A percentile compares a stretch with the other conserved stretches of the same genome.
Evolutionary conservation across 2,888 invertebrate species (phyloP).

Genomic region (Mesorhabditis sp.): DNA sequence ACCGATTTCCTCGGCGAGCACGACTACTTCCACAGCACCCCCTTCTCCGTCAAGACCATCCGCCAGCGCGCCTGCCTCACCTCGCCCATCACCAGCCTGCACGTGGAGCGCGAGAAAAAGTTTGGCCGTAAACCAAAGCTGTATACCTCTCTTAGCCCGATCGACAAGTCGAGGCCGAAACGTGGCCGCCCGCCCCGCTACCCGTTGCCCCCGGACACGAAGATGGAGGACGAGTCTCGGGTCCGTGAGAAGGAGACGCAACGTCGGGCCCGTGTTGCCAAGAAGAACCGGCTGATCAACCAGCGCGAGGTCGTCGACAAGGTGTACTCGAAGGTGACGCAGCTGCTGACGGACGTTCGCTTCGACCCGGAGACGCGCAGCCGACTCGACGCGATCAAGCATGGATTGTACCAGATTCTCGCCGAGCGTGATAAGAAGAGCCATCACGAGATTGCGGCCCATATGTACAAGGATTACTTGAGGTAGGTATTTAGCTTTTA

Average conservation of each 20-base stretch:
- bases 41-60: background rate
- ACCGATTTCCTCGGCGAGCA: background rate
- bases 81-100: background rate
- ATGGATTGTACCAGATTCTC: constrained; percentile 1
- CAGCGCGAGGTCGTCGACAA: constrained; percentile 2
- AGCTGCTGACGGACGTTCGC: background rate
- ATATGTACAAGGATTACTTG: constrained; percentile 5
- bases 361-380: background rate
- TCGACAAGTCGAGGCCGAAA: constrained; percentile 1
- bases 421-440: constrained; percentile 2
- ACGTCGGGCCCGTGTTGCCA: constrained; percentile 3
- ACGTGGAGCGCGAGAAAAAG: background rate
- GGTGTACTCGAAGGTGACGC: background rate
- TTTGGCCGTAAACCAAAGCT: background rate
- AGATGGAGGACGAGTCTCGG: background rate
- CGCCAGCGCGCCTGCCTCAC: background rate
- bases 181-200: background rate
- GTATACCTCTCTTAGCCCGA: background rate
- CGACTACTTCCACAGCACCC: background rate
- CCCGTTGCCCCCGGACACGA: background rate
- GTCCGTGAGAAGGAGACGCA: background rate
- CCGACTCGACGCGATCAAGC: background rate
- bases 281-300: background rate
- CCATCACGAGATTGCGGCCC: constrained; percentile 4
- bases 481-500: background rate